Base-by-base conservation (phyloP, 2,113 vertebrate genomes). In the Chinchilla lanigera region DNA sequence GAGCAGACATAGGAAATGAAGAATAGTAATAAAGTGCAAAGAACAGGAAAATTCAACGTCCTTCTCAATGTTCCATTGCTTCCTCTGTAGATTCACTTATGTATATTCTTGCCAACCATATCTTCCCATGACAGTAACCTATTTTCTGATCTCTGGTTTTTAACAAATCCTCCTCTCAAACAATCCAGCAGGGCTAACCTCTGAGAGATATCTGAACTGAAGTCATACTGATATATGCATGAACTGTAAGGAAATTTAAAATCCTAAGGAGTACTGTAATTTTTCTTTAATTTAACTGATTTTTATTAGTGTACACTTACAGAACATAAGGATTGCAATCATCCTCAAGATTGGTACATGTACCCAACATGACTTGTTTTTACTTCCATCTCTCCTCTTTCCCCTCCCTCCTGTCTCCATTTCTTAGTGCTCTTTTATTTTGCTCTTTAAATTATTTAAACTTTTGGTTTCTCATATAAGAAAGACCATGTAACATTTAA, bases 131-230 rank as follows among this genome's bases (percentile, higher is more conserved):
- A 56, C 30, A 58, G 28, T 16, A 71, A 63, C 14, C 9, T 67
- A n/a, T 35, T 30, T 8, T 54, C 52, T 41, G 2, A 90, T n/a
- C 61, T 93, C 75, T 35, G 82, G 5, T 60, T 91, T 67, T 67
- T 41, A 82, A 44, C 61, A 85, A 16, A 12, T 1, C 52, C 35
- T 75, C 20, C 38, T n/a, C 35, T 90, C 3, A 1, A 41, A 30
- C 86, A 95, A 38, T 16, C 3, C 41, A 44, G 20, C 22, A 41
- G 11, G 1, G 9, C 26, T 28, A 1, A 50, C 22, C 1, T 12
- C 33, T 86, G 86, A 8, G 44, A 73, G 11, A 10, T 80, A 60
- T 56, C 17, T 97, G 33, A 91, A 97, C 47, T 89, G 60, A 93
- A 80, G 86, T 73, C 73, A 61, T 77, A 87, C 33, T 63, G 89